These are phyloP conservation scores for Cremastobaeus sp. DNA, from an alignment of 2,888 invertebrate species.

Conservation along the genomic window DNA sequence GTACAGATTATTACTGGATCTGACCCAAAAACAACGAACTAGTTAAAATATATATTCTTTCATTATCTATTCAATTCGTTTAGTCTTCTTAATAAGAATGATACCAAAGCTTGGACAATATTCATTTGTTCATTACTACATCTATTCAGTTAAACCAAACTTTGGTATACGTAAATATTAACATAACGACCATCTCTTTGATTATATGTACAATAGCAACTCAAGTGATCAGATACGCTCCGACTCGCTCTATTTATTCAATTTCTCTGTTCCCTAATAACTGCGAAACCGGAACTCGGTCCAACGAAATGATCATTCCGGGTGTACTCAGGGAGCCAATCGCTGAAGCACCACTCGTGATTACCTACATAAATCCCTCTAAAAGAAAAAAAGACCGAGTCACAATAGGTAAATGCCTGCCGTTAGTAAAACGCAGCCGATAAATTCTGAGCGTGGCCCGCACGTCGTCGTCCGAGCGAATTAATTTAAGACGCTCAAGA, in stretches of 20 bases:
- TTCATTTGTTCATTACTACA: constrained; percentile 42
- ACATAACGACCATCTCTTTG: constrained; percentile 48
- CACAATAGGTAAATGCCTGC: constrained; percentile 33
- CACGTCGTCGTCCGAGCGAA: constrained; percentile 67
- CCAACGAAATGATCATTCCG: constrained; percentile 26
- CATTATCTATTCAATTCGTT: no score
- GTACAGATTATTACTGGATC: no score
- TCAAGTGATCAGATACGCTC: constrained; percentile 21
- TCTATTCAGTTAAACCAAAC: background rate
- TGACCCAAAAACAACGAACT: no score
- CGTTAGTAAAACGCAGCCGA: constrained; percentile 50
- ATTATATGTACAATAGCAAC: constrained; percentile 39
- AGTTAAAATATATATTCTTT: no score
- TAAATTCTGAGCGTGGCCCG: constrained; percentile 38
- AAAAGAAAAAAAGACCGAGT: constrained; percentile 1
- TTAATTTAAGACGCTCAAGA: constrained; percentile 71
- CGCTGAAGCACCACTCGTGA: background rate
- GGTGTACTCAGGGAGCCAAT: constrained; percentile 1
- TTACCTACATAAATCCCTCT: constrained; percentile 11
- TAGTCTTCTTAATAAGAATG: no score
- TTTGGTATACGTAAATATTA: constrained; percentile 41
- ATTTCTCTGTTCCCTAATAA: constrained; percentile 33
- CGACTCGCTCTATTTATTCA: constrained; percentile 35
- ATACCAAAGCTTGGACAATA: no score
- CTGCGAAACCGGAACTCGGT: background rate